A percentile compares a stretch with the other conserved stretches of the same genome.
Conservation (phyloP, 2,888 invertebrate genomes). For the Hesperia comma region DNA sequence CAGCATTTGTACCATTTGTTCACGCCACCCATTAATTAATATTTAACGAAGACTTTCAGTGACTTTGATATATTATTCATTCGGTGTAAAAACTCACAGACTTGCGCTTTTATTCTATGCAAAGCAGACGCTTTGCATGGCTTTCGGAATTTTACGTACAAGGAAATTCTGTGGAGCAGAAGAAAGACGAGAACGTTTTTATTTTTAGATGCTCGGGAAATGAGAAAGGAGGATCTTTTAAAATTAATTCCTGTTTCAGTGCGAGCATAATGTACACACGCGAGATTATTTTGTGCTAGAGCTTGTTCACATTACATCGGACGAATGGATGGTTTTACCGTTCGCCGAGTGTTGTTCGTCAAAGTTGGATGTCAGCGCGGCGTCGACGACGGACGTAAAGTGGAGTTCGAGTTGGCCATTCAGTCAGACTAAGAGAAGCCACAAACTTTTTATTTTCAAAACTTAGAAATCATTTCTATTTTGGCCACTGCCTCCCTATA, state of each 20-base stretch:
- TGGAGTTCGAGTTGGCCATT: too few species aligned
- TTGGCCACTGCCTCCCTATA: too few species aligned
- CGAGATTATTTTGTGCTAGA: too few species aligned
- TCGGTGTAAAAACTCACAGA: conserved; percentile 20
- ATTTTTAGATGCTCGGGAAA: conserved; percentile 8
- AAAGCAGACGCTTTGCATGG: conserved; percentile 21
- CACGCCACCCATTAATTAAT: conserved; percentile 35
- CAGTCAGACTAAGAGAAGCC: too few species aligned
- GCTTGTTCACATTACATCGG: too few species aligned
- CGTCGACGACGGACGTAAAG: too few species aligned
- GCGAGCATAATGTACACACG: neutral
- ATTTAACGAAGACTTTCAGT: conserved; percentile 34
- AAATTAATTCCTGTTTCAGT: neutral
- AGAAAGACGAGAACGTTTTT: conserved; percentile 20
- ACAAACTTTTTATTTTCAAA: too few species aligned
- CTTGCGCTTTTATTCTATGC: conserved; percentile 28
- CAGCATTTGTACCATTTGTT: conserved; percentile 35
- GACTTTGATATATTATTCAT: conserved; percentile 36
- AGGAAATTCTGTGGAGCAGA: conserved; percentile 1
- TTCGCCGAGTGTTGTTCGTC: too few species aligned
- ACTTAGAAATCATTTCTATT: too few species aligned
- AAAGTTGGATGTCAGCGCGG: too few species aligned
- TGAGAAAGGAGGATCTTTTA: neutral
- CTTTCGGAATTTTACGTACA: neutral
- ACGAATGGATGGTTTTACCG: too few species aligned